Conservation (phyloP, 2,888 invertebrate genomes). For the Drosophila pegasa region DNA sequence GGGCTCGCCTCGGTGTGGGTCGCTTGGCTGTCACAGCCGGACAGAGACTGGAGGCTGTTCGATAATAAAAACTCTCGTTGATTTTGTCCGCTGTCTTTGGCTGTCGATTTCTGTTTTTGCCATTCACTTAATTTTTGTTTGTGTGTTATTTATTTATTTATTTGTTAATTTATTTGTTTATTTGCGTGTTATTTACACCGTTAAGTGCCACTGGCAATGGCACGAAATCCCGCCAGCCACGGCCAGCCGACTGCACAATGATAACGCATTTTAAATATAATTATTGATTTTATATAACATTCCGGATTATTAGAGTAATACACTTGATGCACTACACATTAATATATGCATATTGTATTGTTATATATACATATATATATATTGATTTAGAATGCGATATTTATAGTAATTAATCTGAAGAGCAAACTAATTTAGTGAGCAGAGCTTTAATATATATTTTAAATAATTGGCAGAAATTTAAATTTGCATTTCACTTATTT, state of each 20-base stretch:
- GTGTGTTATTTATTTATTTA: conserved; percentile 48
- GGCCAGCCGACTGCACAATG: conserved; percentile 55
- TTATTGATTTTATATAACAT: conserved; percentile 11
- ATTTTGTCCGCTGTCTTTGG: conserved; percentile 24
- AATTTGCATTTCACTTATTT: no score
- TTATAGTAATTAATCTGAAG: neutral
- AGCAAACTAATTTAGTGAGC: no score
- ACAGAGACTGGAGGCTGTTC: neutral
- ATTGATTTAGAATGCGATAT: neutral
- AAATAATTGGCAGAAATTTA: no score
- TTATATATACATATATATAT: no score
- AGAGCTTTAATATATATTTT: no score
- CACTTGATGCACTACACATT: neutral
- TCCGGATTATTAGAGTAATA: conserved; percentile 5
- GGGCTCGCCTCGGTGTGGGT: neutral
- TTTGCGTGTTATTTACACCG: conserved; percentile 63
- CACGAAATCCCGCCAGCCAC: conserved; percentile 15
- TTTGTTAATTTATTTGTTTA: conserved; percentile 57
- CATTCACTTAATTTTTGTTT: conserved; percentile 48
- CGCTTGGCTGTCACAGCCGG: conserved; percentile 2
- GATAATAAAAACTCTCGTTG: conserved; percentile 57
- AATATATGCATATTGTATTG: no score
- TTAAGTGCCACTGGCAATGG: conserved; percentile 66
- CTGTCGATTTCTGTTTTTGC: conserved; percentile 38
- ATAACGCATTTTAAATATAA: conserved; percentile 53